phyloP scores from a whole-genome alignment of 2,888 invertebrate species.

The Drosophila yooni region DNA sequence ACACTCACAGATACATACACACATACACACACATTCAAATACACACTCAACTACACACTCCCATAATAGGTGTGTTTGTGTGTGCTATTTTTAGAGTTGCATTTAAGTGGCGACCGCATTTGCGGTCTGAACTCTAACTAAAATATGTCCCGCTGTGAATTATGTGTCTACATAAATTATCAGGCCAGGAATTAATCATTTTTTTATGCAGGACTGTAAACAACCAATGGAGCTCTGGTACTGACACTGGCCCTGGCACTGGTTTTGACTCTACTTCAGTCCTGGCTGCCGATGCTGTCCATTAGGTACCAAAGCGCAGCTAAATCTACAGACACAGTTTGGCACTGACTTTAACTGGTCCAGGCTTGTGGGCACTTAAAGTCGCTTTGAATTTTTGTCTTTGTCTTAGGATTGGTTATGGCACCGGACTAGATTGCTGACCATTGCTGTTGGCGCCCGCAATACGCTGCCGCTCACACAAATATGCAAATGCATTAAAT shows the following conservation, averaged over 20 bases:
- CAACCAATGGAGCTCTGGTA: slow-evolving; percentile 29
- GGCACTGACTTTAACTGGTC: slow-evolving; percentile 44
- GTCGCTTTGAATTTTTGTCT: slow-evolving; percentile 70
- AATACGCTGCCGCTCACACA: slow-evolving; percentile 7
- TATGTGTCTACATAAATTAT: slow-evolving; percentile 83
- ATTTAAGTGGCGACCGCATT: slow-evolving; percentile 76
- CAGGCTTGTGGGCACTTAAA: slow-evolving; percentile 63
- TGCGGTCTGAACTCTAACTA: slow-evolving; percentile 75
- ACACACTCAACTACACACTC: not conserved
- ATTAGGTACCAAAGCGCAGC: slow-evolving; percentile 67
- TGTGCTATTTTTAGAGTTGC: slow-evolving; percentile 72
- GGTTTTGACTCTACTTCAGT: slow-evolving; percentile 14
- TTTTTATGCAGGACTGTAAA: slow-evolving; percentile 71
- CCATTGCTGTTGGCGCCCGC: slow-evolving; percentile 52
- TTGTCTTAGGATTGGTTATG: slow-evolving; percentile 46
- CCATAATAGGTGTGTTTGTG: slow-evolving; percentile 17
- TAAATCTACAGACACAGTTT: slow-evolving; percentile 51
- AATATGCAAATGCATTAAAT: slow-evolving; percentile 21
- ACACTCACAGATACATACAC: slow-evolving; percentile 40
- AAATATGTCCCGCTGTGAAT: slow-evolving; percentile 81
- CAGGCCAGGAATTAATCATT: slow-evolving; percentile 82
- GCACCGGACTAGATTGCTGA: slow-evolving; percentile 25
- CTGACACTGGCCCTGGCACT: slow-evolving; percentile 17
- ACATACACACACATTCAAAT: not conserved
- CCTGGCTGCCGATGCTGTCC: slow-evolving; percentile 49